phyloP scores from a whole-genome alignment of 2,797 vertebrate species.

The Pantherophis vulpinus region DNA sequence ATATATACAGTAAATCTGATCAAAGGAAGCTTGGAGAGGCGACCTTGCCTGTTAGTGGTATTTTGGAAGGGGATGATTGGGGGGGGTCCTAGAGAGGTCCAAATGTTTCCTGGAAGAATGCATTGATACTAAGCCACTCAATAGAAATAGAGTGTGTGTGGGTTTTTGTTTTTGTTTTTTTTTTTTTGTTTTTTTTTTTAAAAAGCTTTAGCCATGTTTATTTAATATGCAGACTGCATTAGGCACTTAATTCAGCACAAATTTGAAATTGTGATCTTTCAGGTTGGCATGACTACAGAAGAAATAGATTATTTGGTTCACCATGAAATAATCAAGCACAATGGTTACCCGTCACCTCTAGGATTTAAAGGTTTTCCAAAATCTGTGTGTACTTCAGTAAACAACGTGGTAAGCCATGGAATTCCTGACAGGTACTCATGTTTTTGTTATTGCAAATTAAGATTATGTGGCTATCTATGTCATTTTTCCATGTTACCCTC shows the following conservation, averaged over 20 bases:
- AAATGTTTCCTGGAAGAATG: background rate
- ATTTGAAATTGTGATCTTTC: constrained; percentile 70
- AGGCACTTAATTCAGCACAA: constrained; percentile 33
- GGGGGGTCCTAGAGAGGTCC: background rate
- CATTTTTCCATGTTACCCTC: constrained; percentile 7
- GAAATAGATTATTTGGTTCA: constrained; percentile 96
- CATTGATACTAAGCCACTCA: background rate
- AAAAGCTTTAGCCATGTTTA: background rate
- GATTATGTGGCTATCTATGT: constrained; percentile 51
- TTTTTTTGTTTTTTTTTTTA: background rate
- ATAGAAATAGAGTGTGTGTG: background rate
- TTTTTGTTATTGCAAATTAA: constrained; percentile 52
- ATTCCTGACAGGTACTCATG: constrained; percentile 89
- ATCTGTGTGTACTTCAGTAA: constrained; percentile 98
- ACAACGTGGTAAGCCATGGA: constrained; percentile 90
- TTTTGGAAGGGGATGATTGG: background rate
- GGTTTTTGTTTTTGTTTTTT: no score
- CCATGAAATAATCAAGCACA: constrained; percentile 87
- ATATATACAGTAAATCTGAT: background rate
- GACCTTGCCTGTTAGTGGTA: background rate
- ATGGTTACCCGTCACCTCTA: constrained; percentile 97
- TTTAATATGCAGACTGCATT: background rate
- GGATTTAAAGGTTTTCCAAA: constrained; percentile 92
- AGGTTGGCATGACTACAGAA: constrained; percentile 98
- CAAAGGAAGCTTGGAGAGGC: background rate